These are phyloP conservation scores for Gadus macrocephalus DNA, from an alignment of 2,113 vertebrate genomes.

Conservation along the genomic window DNA sequence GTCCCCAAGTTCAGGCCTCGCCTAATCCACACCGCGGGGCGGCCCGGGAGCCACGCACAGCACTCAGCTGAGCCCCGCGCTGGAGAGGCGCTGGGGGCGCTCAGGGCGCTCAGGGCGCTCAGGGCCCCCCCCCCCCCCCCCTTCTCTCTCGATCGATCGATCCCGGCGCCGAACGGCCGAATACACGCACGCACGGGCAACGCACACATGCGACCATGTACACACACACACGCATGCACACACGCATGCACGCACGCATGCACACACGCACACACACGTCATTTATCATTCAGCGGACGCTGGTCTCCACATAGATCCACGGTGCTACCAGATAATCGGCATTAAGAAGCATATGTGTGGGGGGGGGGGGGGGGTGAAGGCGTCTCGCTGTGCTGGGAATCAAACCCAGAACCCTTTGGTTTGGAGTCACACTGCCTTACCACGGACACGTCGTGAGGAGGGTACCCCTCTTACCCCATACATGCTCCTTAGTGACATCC, in stretches of 20 bases:
- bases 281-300: constrained; percentile 23
- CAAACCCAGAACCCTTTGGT: too few relatives aligned
- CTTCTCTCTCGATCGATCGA: constrained; percentile 40
- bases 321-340: too few relatives aligned
- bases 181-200: constrained; percentile 19
- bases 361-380: too few relatives aligned
- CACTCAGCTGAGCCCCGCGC: constrained; percentile 46
- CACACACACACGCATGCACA: constrained; percentile 21
- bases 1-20: constrained; percentile 80
- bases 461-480: too few relatives aligned
- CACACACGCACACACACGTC: neutral
- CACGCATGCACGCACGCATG: neutral
- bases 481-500: too few relatives aligned
- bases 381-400: too few relatives aligned
- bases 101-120: constrained; percentile 31
- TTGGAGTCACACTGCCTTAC: too few relatives aligned
- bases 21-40: constrained; percentile 75
- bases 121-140: constrained; percentile 8
- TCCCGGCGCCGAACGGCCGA: constrained; percentile 38
- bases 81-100: constrained; percentile 11
- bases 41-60: constrained; percentile 36
- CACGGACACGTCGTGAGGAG: too few relatives aligned
- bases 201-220: constrained; percentile 19
- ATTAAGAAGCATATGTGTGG: too few relatives aligned
- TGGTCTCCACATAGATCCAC: too few relatives aligned